Conservation (phyloP, 2,797 vertebrate genomes). For the Gymnothorax reevesii region DNA sequence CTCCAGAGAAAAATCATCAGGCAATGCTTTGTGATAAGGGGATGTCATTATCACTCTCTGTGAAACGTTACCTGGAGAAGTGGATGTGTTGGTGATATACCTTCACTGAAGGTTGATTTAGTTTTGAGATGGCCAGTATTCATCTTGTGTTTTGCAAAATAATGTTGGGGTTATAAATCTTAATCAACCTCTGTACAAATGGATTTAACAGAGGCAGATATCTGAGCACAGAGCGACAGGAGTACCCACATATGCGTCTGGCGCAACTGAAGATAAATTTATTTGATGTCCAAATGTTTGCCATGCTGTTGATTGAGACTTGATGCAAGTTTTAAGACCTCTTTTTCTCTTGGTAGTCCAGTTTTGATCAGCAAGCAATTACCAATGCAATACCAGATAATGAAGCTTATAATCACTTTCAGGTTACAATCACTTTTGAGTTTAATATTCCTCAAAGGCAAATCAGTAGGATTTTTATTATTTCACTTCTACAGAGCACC, state of each 20-base stretch:
- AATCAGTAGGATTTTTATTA: no score
- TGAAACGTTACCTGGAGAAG: slow-evolving; percentile 32
- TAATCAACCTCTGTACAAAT: background rate
- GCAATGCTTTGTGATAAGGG: background rate
- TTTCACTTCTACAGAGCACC: no score
- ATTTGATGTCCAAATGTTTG: slow-evolving; percentile 43
- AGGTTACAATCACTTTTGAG: no score
- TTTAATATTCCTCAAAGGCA: no score
- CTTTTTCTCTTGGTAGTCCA: slow-evolving; percentile 21
- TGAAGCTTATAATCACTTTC: no score
- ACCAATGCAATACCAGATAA: slow-evolving; percentile 5
- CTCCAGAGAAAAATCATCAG: background rate
- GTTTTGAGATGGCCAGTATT: background rate
- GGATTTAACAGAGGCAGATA: background rate
- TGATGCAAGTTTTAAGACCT: slow-evolving; percentile 42
- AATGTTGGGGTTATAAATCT: slow-evolving; percentile 14
- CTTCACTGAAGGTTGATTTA: slow-evolving; percentile 6
- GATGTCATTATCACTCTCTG: slow-evolving; percentile 62
- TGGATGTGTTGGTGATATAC: background rate
- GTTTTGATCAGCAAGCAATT: slow-evolving; percentile 22
- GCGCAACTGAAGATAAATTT: slow-evolving; percentile 24
- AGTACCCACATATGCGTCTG: slow-evolving; percentile 11
- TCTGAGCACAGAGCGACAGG: background rate
- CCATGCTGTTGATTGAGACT: slow-evolving; percentile 34
- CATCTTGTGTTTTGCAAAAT: slow-evolving; percentile 1